A percentile compares a stretch with the other conserved stretches of the same genome.
These are phyloP conservation scores for Callithrix jacchus DNA, from an alignment of 2,113 vertebrate species.

Conservation along the genomic window DNA sequence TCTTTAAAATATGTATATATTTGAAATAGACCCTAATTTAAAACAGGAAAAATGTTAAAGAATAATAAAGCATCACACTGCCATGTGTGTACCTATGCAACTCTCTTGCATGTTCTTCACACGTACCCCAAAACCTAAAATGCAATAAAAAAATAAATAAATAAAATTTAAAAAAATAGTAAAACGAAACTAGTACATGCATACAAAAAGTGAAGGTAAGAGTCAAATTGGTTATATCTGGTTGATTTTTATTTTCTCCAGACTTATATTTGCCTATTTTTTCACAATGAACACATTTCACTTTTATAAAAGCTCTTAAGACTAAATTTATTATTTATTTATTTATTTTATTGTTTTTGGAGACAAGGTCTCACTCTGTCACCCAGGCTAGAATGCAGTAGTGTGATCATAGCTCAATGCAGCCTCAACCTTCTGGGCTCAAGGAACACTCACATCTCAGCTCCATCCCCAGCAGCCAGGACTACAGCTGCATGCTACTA, in stretches of 20 bases:
- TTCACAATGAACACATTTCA: not conserved
- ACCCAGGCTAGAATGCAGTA: no score
- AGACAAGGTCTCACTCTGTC: no score
- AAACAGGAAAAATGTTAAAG: not conserved
- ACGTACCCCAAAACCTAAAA: no score
- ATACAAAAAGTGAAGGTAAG: not conserved
- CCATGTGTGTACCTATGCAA: no score
- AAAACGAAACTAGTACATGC: not conserved
- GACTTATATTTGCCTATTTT: not conserved
- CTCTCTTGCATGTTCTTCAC: no score
- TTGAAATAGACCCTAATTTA: slow-evolving; percentile 13
- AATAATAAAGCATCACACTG: not conserved
- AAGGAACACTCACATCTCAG: no score
- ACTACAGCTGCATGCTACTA: no score
- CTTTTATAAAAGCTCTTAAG: slow-evolving; percentile 13
- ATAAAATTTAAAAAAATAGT: not conserved
- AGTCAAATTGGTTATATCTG: not conserved
- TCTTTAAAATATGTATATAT: slow-evolving; percentile 2
- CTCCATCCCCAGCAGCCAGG: no score
- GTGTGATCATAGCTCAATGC: no score
- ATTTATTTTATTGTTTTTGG: no score
- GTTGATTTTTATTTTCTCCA: slow-evolving; percentile 7
- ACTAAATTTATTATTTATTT: not conserved
- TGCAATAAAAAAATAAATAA: no score
- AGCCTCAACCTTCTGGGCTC: no score